These are phyloP conservation scores for Agelas oroides DNA, from an alignment of 37 sponge, comb jelly and placozoan genomes.

Conservation along the genomic window DNA sequence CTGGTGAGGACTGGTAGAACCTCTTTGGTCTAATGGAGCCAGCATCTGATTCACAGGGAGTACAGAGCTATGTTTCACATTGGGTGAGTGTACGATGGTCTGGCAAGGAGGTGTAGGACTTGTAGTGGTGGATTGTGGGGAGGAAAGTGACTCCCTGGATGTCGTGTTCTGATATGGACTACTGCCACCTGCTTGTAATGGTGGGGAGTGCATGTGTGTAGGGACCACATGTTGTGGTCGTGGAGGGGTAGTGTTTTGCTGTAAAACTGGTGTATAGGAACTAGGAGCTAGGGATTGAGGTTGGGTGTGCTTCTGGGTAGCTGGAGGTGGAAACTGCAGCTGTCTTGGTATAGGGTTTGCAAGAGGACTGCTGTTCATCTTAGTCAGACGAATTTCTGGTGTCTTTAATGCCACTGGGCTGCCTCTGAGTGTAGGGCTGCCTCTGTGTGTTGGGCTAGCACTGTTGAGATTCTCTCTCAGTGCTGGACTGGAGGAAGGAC, in stretches of 20 bases:
- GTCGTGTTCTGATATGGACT: neutral
- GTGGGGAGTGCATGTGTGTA: neutral
- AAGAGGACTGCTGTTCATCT: neutral
- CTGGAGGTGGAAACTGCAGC: neutral
- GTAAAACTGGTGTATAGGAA: neutral
- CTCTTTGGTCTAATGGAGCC: too few relatives aligned
- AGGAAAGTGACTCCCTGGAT: neutral
- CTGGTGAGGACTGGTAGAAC: too few relatives aligned
- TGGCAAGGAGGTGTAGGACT: neutral
- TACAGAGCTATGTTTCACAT: too few relatives aligned
- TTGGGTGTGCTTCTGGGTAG: neutral
- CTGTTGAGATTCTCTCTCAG: neutral
- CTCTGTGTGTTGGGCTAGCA: neutral
- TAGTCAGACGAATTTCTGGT: neutral
- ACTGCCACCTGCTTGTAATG: neutral
- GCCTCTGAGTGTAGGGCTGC: neutral
- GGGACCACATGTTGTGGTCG: neutral
- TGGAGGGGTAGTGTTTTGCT: too few relatives aligned
- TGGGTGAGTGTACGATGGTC: too few relatives aligned
- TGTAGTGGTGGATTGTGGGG: neutral
- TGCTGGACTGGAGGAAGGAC: too few relatives aligned
- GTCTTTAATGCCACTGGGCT: constrained; percentile 3
- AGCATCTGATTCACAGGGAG: too few relatives aligned
- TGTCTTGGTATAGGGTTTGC: neutral
- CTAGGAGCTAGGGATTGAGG: neutral